Evolutionary conservation across 1,140 invertebrate species (phyloP), one percentile per base, ranked within the genome.

Genomic region (Gerris buenoi): DNA sequence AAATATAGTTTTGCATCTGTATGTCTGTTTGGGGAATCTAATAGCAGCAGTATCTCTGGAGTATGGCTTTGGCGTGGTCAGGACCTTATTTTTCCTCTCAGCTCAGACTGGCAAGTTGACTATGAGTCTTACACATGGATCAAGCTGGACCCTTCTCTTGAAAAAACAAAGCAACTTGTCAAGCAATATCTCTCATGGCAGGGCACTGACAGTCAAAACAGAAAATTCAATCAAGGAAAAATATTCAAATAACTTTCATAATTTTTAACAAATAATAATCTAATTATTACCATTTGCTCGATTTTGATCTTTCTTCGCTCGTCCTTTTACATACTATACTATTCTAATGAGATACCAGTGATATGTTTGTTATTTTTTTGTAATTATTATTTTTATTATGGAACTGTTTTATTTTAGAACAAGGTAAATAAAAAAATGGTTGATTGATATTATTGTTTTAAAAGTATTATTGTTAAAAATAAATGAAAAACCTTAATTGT

Each of bases 221-320:
- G 83, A 69, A 81, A 82, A 72, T 84, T 86, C 73, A 83, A 83
- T 74, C 81, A 86, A 75, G 86, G 86, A 68, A 88, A 87, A 75
- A 84, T 87, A 69, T 88, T 86, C 76, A 88, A 88, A 75, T 88
- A 80, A 82, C n/a, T n/a, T n/a, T n/a, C n/a, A n/a, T n/a, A n/a
- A n/a, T n/a, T n/a, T n/a, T n/a, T n/a, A n/a, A n/a, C n/a, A n/a
- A n/a, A n/a, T n/a, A n/a, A n/a, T n/a, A n/a, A n/a, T n/a, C n/a
- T n/a, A n/a, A n/a, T n/a, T n/a, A n/a, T n/a, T n/a, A n/a, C n/a
- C n/a, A n/a, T n/a, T n/a, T n/a, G n/a, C n/a, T n/a, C n/a, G n/a
- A n/a, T n/a, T n/a, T n/a, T n/a, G n/a, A n/a, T n/a, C n/a, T n/a
- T n/a, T n/a, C n/a, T n/a, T n/a, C n/a, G n/a, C n/a, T n/a, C n/a